A percentile compares a stretch with the other conserved stretches of the same genome.
These are phyloP conservation scores for Pyrocoelia pectoralis DNA, from an alignment of 2,888 invertebrate species.

Conservation along the genomic window DNA sequence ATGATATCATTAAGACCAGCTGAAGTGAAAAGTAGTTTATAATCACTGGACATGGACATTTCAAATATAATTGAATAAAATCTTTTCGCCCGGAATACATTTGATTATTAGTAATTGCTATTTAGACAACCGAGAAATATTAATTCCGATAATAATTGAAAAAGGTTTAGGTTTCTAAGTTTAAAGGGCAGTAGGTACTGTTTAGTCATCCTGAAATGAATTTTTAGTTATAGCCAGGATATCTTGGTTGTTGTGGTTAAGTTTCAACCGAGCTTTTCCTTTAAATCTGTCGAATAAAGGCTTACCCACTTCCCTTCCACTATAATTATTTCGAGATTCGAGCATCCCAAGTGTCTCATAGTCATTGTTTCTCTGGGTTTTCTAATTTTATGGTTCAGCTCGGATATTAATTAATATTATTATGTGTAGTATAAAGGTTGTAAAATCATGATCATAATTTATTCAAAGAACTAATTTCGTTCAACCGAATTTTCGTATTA, in stretches of 20 bases:
- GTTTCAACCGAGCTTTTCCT: background rate
- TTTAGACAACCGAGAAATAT: background rate
- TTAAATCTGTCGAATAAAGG: background rate
- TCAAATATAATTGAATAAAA: background rate
- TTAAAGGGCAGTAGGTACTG: no score
- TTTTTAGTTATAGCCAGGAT: background rate
- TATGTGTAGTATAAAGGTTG: background rate
- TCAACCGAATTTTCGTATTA: background rate
- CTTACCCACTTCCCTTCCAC: background rate
- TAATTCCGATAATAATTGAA: background rate
- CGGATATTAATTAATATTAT: conserved; percentile 1
- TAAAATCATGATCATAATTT: background rate
- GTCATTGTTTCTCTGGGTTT: background rate
- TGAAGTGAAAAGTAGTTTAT: no score
- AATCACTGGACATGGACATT: background rate
- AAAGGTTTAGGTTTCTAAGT: no score
- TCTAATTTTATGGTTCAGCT: conserved; percentile 1
- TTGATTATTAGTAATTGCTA: background rate
- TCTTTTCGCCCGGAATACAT: background rate
- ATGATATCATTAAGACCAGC: no score
- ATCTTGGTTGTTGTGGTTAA: background rate
- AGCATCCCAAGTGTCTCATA: background rate
- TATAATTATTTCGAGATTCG: background rate
- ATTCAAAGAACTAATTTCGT: background rate
- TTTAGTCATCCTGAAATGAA: no score